A percentile compares a stretch with the other conserved stretches of the same genome.
Conservation (phyloP, 2,797 vertebrate genomes). For the Peromyscus attwateri region DNA sequence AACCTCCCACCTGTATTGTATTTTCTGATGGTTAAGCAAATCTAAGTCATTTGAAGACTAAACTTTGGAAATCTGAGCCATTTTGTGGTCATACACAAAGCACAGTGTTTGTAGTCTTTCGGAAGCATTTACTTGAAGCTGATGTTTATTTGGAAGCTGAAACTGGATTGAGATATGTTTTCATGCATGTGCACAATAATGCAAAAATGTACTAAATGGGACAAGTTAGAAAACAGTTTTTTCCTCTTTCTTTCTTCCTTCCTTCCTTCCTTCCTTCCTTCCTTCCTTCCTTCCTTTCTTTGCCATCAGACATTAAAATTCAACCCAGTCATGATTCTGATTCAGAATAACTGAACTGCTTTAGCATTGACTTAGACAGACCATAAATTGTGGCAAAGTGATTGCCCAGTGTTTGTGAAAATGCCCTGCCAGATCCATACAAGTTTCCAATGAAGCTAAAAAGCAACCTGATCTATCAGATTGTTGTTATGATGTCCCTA, state of each 20-base stretch:
- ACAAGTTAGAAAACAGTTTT: background rate
- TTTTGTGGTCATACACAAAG: background rate
- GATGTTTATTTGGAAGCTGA: background rate
- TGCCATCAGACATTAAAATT: conserved; percentile 34
- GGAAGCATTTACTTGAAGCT: background rate
- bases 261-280: background rate
- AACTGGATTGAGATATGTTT: background rate
- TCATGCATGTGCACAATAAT: background rate
- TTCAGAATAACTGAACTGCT: background rate
- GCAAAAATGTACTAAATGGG: background rate
- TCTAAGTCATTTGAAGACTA: conserved; percentile 48
- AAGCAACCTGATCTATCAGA: background rate
- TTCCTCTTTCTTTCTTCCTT: background rate
- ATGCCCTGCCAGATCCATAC: background rate
- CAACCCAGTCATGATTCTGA: background rate
- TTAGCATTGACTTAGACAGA: background rate
- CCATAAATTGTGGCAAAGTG: conserved; percentile 5
- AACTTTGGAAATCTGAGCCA: background rate
- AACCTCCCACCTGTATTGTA: background rate
- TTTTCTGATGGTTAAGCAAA: background rate
- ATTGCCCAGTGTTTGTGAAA: background rate
- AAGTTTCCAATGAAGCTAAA: conserved; percentile 11
- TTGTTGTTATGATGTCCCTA: background rate
- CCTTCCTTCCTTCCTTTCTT: background rate
- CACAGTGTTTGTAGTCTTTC: background rate